Evolutionary conservation across 2,797 vertebrate species (phyloP), one percentile per base, ranked within the genome.

Genomic region (Siniperca obscura): DNA sequence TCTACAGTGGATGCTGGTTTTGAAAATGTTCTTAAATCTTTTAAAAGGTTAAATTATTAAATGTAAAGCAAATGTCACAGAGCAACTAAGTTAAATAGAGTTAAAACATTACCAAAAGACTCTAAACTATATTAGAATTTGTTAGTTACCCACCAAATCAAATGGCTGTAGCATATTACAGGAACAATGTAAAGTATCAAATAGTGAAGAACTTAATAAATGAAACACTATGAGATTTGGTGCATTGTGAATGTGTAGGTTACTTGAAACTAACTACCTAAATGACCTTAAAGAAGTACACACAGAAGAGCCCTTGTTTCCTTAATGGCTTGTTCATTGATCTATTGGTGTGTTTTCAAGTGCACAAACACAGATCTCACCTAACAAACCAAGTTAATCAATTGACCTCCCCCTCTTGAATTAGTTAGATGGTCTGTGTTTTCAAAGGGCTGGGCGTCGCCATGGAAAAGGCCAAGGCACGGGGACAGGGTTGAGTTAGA

Each of bases 331-430:
- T 19, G 2, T 42, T 13, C 44, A 86, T 83, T 70, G 83, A 86
- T 82, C 74, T 72, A 36, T 77, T 80, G 22, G 42, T 65, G 71
- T 70, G 71, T 86, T 76, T 78, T 60, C 61, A 68, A 69, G 60
- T 52, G 16, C 46, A 65, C 62, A 70, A 52, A 73, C 73, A 67
- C 48, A 71, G 25, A 62, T 34, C 40, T 79, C 66, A 82, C 7
- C 61, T 38, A 42, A 19, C 69, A 44, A 67, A 25, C 66, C 40
- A 36, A 62, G 30, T 1, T 62, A 72, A 89, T 91, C 83, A 83
- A 86, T 79, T 5, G 27, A 71, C 27, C 27, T 5, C 62, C 59
- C 48, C 9, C 36, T 53, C 48, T 56, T 64, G 25, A 66, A 80
- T 70, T 22, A 64, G 40, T 36, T 52, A 38, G 21, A 72, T 36